These are phyloP conservation scores for Oryzias curvinotus DNA, from an alignment of 2,113 vertebrate genomes.

Conservation along the genomic window DNA sequence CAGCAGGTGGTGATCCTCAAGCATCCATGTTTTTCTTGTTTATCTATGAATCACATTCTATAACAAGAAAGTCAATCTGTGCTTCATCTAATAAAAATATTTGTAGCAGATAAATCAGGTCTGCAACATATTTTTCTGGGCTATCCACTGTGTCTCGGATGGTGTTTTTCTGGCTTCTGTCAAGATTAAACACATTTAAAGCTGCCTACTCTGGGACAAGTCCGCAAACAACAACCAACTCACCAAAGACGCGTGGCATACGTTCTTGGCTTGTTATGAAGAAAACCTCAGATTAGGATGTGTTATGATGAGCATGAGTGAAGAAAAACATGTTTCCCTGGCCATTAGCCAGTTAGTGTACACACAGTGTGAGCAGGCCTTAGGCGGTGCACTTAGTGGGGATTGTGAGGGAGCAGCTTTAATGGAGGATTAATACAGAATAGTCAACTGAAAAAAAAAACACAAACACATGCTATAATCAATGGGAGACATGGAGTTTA, in stretches of 20 bases:
- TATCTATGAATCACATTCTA: constrained; percentile 10
- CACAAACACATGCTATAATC: constrained; percentile 56
- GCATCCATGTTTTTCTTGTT: constrained; percentile 18
- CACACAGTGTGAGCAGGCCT: constrained; percentile 27
- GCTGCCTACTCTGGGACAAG: constrained; percentile 35
- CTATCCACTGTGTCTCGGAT: constrained; percentile 28
- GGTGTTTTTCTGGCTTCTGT: constrained; percentile 20
- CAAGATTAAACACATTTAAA: constrained; percentile 48
- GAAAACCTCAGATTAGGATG: constrained; percentile 63
- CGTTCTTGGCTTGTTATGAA: constrained; percentile 59
- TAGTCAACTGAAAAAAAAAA: constrained; percentile 54
- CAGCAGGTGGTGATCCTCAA: background rate
- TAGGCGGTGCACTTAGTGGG: constrained; percentile 53
- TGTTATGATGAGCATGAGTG: constrained; percentile 61
- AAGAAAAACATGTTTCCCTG: constrained; percentile 74
- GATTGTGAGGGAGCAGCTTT: constrained; percentile 63
- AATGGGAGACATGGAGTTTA: constrained; percentile 7
- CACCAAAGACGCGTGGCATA: constrained; percentile 27
- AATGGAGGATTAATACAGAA: constrained; percentile 59
- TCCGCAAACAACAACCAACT: constrained; percentile 54
- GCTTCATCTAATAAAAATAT: constrained; percentile 42
- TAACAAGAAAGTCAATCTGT: constrained; percentile 12
- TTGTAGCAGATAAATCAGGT: constrained; percentile 1
- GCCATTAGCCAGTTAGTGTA: constrained; percentile 25
- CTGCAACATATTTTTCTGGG: constrained; percentile 16